Conservation (phyloP, 2,888 invertebrate species). For the Drosophila silvestris region DNA sequence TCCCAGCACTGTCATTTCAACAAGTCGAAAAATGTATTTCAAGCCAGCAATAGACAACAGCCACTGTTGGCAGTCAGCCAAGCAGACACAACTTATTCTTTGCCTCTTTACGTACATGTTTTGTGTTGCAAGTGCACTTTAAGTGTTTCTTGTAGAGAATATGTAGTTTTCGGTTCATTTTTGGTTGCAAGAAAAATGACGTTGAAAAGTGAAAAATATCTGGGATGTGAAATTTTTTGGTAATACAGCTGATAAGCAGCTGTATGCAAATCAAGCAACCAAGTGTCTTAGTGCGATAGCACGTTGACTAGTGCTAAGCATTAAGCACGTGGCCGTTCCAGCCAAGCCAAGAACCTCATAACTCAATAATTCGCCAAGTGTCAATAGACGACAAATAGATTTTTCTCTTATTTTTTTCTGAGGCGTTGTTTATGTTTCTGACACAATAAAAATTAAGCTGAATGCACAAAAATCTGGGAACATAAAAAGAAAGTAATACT, state of each 20-base stretch:
- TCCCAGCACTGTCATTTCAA: constrained; percentile 37
- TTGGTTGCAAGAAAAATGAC: constrained; percentile 8
- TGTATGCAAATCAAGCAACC: constrained; percentile 26
- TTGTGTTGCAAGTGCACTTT: constrained; percentile 38
- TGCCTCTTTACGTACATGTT: constrained; percentile 4
- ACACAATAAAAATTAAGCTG: constrained; percentile 27
- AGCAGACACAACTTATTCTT: not conserved
- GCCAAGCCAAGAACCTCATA: constrained; percentile 46
- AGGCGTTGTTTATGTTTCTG: constrained; percentile 10
- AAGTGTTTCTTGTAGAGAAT: constrained; percentile 36
- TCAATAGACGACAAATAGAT: constrained; percentile 8
- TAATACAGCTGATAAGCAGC: constrained; percentile 49
- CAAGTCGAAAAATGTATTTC: constrained; percentile 39
- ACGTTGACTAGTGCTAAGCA: not conserved
- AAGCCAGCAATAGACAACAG: not conserved
- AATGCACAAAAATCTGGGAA: constrained; percentile 19
- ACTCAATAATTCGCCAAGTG: constrained; percentile 22
- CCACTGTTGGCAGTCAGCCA: constrained; percentile 16
- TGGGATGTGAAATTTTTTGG: not conserved
- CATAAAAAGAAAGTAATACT: constrained; percentile 24
- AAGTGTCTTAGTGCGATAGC: constrained; percentile 13
- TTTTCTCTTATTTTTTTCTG: not conserved
- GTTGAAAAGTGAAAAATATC: constrained; percentile 26
- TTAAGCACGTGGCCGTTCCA: constrained; percentile 29
- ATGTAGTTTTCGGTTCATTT: constrained; percentile 37